Conservation (phyloP, 2,888 invertebrate species). For the Thymelicus sylvestris region DNA sequence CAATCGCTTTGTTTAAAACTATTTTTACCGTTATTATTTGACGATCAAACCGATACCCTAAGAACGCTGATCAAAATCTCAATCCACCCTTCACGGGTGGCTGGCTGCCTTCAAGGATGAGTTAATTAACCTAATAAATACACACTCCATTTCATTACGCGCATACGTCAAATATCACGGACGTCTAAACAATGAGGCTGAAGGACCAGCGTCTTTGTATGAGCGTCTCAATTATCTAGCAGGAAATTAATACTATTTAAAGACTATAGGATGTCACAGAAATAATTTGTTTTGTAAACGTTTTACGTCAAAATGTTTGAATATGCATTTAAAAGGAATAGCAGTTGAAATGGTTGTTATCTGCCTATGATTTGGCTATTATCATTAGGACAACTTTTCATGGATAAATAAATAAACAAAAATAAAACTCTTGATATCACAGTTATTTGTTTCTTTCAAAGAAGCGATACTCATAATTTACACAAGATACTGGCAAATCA, state of each 20-base stretch:
- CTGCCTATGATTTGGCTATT: too few species aligned
- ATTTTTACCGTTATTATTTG: neutral
- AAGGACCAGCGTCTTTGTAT: conserved; percentile 28
- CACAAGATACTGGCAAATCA: too few species aligned
- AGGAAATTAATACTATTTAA: neutral
- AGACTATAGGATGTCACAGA: neutral
- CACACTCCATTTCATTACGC: conserved; percentile 81
- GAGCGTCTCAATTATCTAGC: conserved; percentile 24
- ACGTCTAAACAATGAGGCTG: conserved; percentile 45
- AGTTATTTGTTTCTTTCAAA: too few species aligned
- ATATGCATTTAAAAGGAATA: too few species aligned
- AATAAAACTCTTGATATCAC: too few species aligned
- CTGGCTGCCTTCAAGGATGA: conserved; percentile 65
- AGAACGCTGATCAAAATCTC: conserved; percentile 35
- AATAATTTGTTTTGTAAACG: too few species aligned
- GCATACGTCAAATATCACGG: conserved; percentile 82
- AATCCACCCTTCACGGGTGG: conserved; percentile 34
- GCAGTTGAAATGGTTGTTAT: too few species aligned
- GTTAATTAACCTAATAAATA: conserved; percentile 85
- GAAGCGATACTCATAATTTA: too few species aligned
- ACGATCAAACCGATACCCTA: neutral
- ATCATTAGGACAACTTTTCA: too few species aligned
- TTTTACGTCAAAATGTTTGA: too few species aligned
- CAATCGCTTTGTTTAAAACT: too few species aligned
- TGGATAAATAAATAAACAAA: too few species aligned